These are phyloP conservation scores for Prosopocoilus inquinatus DNA, from an alignment of 2,888 invertebrate genomes.

Conservation along the genomic window DNA sequence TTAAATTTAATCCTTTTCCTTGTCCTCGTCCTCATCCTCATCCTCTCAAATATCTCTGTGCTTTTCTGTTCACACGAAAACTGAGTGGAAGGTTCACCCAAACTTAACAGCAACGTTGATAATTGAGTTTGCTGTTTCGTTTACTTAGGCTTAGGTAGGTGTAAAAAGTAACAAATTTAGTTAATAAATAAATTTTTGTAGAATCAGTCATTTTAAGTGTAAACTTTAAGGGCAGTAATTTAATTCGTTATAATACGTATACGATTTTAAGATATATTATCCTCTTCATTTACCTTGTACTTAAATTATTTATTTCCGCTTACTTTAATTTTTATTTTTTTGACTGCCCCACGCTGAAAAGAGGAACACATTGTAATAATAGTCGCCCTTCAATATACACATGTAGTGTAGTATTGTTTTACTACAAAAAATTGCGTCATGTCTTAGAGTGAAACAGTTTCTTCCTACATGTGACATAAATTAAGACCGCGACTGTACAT, in stretches of 20 bases:
- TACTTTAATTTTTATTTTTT: too few relatives aligned
- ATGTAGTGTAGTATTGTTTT: too few relatives aligned
- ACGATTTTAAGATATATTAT: background rate
- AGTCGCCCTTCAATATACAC: too few relatives aligned
- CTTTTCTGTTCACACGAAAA: background rate
- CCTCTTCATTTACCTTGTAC: too few relatives aligned
- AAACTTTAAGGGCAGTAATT: background rate
- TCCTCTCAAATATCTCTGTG: background rate
- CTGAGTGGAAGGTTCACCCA: conserved; percentile 1
- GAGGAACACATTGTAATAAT: background rate
- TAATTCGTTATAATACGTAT: background rate
- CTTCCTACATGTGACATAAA: too few relatives aligned
- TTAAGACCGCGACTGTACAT: too few relatives aligned
- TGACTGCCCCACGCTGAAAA: background rate
- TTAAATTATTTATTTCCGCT: too few relatives aligned
- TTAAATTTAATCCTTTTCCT: background rate
- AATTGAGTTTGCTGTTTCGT: background rate
- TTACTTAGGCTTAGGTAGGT: conserved; percentile 2
- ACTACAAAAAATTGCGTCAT: too few relatives aligned
- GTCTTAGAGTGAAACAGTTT: too few relatives aligned
- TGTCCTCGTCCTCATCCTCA: too few relatives aligned
- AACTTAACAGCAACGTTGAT: conserved; percentile 2
- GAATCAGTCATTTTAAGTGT: background rate
- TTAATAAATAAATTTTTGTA: background rate
- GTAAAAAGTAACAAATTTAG: conserved; percentile 5